Evolutionary conservation across 2,797 vertebrate species (phyloP).

Genomic region (Pipistrellus nathusii): DNA sequence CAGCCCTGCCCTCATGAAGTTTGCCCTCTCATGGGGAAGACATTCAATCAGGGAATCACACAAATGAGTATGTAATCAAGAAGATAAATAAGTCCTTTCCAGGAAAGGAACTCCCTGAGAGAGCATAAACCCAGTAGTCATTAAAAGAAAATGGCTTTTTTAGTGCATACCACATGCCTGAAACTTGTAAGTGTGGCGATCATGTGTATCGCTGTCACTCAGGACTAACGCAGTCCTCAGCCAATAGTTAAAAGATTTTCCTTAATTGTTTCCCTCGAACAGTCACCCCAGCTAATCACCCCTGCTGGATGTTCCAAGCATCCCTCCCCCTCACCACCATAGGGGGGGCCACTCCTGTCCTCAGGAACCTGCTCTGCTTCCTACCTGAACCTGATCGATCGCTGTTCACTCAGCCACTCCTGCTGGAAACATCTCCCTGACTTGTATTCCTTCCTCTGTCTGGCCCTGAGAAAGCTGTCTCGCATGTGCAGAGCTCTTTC

Average conservation of each 20-base stretch:
- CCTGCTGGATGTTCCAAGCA: neutral
- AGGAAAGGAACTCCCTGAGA: neutral
- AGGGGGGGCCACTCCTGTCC: neutral
- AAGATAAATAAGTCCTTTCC: neutral
- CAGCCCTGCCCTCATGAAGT: neutral
- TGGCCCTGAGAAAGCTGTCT: neutral
- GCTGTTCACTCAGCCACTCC: neutral
- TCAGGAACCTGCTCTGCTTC: neutral
- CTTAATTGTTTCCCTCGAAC: neutral
- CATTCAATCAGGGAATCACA: neutral
- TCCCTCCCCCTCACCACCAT: neutral
- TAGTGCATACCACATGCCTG: neutral
- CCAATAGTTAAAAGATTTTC: neutral
- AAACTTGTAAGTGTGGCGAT: neutral
- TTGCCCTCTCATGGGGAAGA: neutral
- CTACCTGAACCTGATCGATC: no score
- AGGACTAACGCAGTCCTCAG: neutral
- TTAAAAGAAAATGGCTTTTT: constrained; percentile 41
- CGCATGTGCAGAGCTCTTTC: neutral
- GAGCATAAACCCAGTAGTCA: neutral
- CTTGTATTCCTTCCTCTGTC: neutral
- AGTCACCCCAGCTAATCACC: neutral
- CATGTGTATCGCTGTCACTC: neutral
- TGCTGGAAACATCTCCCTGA: neutral
- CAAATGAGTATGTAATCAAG: neutral